Evolutionary conservation across 2,888 invertebrate species (phyloP).

Genomic region (Taenaris catops): DNA sequence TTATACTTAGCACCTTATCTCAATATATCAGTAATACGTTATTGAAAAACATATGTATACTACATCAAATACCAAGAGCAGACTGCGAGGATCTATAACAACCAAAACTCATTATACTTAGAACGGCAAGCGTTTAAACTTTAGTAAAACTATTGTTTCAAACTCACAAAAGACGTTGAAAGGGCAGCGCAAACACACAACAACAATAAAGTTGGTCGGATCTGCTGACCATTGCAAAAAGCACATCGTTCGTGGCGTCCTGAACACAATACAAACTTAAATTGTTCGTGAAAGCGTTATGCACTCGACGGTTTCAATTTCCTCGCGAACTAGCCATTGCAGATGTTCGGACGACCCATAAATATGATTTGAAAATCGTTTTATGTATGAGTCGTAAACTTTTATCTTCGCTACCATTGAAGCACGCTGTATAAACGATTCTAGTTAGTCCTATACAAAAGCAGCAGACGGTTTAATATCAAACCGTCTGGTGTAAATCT

Average conservation of each 20-base stretch:
- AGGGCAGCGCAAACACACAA: slow-evolving; percentile 39
- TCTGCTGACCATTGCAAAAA: slow-evolving; percentile 63
- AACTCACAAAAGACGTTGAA: slow-evolving; percentile 49
- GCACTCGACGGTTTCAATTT: slow-evolving; percentile 75
- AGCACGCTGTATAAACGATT: slow-evolving; percentile 8
- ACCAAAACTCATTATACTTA: slow-evolving; percentile 5
- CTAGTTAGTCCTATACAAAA: slow-evolving; percentile 36
- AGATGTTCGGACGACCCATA: slow-evolving; percentile 71
- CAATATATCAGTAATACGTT: no score
- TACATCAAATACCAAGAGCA: no score
- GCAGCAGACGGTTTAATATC: slow-evolving; percentile 74
- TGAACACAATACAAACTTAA: slow-evolving; percentile 71
- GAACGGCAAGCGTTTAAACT: slow-evolving; percentile 28
- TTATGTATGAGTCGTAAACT: slow-evolving; percentile 78
- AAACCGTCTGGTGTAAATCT: slow-evolving; percentile 66
- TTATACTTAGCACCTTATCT: no score
- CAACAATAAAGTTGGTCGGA: slow-evolving; percentile 60
- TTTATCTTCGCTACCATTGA: slow-evolving; percentile 62
- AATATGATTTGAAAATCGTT: slow-evolving; percentile 79
- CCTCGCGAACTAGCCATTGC: slow-evolving; percentile 67
- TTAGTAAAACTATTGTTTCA: slow-evolving; percentile 40
- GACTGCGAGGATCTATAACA: no score
- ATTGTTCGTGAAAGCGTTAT: slow-evolving; percentile 75
- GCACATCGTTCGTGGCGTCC: slow-evolving; percentile 51
- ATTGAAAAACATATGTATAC: no score